Evolutionary conservation across 1,140 invertebrate species (phyloP).

Genomic region (Sitodiplosis mosellana): DNA sequence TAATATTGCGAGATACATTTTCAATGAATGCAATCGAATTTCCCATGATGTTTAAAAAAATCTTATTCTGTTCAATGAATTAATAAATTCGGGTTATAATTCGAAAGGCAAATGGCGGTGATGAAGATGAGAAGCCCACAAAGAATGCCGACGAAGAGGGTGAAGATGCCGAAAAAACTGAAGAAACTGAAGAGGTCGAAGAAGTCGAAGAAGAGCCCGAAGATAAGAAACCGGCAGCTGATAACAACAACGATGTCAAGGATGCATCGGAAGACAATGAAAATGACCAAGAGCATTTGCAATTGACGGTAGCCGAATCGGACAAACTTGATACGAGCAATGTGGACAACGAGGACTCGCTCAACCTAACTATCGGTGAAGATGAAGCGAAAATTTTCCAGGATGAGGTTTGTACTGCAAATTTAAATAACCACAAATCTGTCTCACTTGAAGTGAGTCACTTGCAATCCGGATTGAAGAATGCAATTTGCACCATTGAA

Average conservation of each 20-base stretch:
- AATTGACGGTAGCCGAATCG: conserved; percentile 2
- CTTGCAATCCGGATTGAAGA: too few species aligned
- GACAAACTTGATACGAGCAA: conserved; percentile 7
- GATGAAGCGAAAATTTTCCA: conserved; percentile 57
- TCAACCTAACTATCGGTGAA: conserved; percentile 61
- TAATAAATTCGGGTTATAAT: too few species aligned
- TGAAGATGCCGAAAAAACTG: conserved; percentile 22
- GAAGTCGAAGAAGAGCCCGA: conserved; percentile 16
- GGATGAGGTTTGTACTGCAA: conserved; percentile 35
- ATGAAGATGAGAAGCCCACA: conserved; percentile 4
- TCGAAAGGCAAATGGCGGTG: conserved; percentile 5
- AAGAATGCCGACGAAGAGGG: conserved; percentile 12
- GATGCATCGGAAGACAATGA: conserved; percentile 7
- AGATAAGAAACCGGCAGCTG: conserved; percentile 5
- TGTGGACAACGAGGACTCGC: conserved; percentile 55
- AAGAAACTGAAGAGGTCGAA: conserved; percentile 23
- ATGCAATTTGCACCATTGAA: too few species aligned
- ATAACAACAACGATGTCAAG: conserved; percentile 7
- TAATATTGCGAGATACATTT: too few species aligned
- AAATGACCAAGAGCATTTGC: conserved; percentile 1
- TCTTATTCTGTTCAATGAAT: too few species aligned
- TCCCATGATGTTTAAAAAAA: too few species aligned
- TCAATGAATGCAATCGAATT: too few species aligned
- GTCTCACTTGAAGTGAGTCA: too few species aligned
- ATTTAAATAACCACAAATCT: conserved; percentile 10